Conservation (phyloP, 2,797 vertebrate genomes). For the Miopithecus talapoin region DNA sequence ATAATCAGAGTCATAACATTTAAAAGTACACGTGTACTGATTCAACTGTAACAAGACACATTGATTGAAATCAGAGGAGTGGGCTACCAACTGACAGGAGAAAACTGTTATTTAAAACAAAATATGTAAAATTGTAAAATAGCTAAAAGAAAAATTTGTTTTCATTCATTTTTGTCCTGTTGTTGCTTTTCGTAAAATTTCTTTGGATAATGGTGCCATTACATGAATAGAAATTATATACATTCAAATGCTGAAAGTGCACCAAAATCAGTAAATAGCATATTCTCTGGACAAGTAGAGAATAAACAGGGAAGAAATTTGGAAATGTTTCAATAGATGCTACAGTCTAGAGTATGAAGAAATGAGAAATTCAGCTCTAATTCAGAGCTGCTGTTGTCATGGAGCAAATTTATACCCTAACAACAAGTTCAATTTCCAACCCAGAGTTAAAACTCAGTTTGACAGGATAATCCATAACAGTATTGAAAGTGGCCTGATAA, state of each 20-base stretch:
- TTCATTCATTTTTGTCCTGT: neutral
- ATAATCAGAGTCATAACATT: neutral
- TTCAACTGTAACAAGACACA: neutral
- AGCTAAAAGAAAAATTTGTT: neutral
- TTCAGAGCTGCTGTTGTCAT: neutral
- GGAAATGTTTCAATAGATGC: neutral
- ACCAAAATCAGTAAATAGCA: neutral
- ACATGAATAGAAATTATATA: neutral
- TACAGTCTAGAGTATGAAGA: neutral
- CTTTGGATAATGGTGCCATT: neutral
- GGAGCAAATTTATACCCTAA: neutral
- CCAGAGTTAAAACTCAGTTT: neutral
- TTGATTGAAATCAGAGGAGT: neutral
- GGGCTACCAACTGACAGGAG: neutral
- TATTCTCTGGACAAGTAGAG: neutral
- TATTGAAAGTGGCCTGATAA: neutral
- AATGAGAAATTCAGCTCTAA: neutral
- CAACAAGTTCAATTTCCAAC: neutral
- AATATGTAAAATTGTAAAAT: neutral
- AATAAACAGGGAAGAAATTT: neutral
- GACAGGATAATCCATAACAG: neutral
- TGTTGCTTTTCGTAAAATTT: neutral
- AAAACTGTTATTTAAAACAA: neutral
- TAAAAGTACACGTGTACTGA: neutral
- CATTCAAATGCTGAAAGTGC: neutral